Percentiles rank a stretch among this genome's conserved stretches.
These are phyloP conservation scores for Limnothrissa miodon DNA, from an alignment of 2,113 vertebrate genomes.

Conservation along the genomic window DNA sequence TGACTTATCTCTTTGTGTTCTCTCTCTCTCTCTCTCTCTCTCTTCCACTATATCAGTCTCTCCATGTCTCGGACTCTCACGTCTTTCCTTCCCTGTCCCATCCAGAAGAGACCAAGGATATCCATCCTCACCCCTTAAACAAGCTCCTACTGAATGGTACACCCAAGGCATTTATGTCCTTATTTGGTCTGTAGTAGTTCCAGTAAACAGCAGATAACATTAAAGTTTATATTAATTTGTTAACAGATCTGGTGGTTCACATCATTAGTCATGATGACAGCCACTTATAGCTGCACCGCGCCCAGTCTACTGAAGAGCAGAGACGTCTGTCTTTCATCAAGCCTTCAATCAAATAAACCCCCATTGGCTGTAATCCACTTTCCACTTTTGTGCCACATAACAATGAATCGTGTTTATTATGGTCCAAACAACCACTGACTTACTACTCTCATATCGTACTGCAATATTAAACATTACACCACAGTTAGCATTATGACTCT, in stretches of 20 bases:
- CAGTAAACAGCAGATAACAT: slow-evolving; percentile 55
- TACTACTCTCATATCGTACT: background rate
- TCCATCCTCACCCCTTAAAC: background rate
- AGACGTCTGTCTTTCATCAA: slow-evolving; percentile 48
- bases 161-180: slow-evolving; percentile 31
- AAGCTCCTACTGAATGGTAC: background rate
- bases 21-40: background rate
- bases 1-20: background rate
- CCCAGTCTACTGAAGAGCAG: slow-evolving; percentile 43
- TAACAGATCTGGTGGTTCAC: slow-evolving; percentile 55
- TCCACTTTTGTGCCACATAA: slow-evolving; percentile 33
- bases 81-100: background rate
- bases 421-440: background rate
- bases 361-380: slow-evolving; percentile 50
- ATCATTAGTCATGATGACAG: slow-evolving; percentile 64
- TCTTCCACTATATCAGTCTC: background rate
- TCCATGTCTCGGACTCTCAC: background rate
- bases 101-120: background rate
- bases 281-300: slow-evolving; percentile 46
- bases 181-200: slow-evolving; percentile 45
- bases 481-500: background rate
- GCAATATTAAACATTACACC: slow-evolving; percentile 14
- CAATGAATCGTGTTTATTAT: slow-evolving; percentile 24
- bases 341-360: slow-evolving; percentile 43
- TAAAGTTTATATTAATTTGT: slow-evolving; percentile 59